Evolutionary conservation across 2,797 vertebrate species (phyloP).

Genomic region (Enteromius treurensis): DNA sequence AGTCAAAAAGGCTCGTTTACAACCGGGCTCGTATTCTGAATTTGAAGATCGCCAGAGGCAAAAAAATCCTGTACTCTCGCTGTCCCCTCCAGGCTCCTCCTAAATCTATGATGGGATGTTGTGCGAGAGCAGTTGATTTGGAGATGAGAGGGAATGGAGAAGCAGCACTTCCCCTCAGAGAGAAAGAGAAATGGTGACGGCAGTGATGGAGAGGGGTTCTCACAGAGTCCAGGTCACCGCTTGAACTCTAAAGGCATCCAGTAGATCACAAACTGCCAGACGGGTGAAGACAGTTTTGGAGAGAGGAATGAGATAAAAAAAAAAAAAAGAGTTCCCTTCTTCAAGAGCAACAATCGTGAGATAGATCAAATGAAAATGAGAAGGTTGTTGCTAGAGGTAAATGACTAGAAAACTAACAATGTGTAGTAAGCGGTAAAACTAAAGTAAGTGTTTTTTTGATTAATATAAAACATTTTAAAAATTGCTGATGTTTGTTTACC

Average conservation of each 20-base stretch:
- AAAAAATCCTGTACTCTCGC: slow-evolving; percentile 17
- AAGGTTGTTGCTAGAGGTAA: slow-evolving; percentile 35
- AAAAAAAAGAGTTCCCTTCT: slow-evolving; percentile 45
- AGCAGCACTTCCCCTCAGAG: slow-evolving; percentile 61
- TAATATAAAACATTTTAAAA: not conserved
- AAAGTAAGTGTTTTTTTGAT: not conserved
- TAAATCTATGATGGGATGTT: slow-evolving; percentile 16
- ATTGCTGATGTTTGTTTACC: not conserved
- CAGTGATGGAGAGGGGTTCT: slow-evolving; percentile 69
- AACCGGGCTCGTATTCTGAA: not conserved
- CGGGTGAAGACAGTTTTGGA: slow-evolving; percentile 57
- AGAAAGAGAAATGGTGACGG: slow-evolving; percentile 64
- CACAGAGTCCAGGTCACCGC: slow-evolving; percentile 69
- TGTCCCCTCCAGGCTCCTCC: slow-evolving; percentile 32
- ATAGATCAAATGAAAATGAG: slow-evolving; percentile 64
- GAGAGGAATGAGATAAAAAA: slow-evolving; percentile 9
- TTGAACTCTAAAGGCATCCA: slow-evolving; percentile 74
- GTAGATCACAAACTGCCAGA: slow-evolving; percentile 76
- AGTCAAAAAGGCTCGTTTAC: slow-evolving; percentile 34
- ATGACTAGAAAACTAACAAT: not conserved
- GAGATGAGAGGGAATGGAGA: slow-evolving; percentile 63
- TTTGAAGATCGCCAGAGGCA: slow-evolving; percentile 8
- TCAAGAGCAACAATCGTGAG: slow-evolving; percentile 20
- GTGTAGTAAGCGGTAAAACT: not conserved
- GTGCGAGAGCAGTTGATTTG: slow-evolving; percentile 1